Evolutionary conservation across 1,140 invertebrate genomes (phyloP), one percentile per base, ranked within the genome.

Genomic region (Pachyrhynchus sulphureomaculatus): DNA sequence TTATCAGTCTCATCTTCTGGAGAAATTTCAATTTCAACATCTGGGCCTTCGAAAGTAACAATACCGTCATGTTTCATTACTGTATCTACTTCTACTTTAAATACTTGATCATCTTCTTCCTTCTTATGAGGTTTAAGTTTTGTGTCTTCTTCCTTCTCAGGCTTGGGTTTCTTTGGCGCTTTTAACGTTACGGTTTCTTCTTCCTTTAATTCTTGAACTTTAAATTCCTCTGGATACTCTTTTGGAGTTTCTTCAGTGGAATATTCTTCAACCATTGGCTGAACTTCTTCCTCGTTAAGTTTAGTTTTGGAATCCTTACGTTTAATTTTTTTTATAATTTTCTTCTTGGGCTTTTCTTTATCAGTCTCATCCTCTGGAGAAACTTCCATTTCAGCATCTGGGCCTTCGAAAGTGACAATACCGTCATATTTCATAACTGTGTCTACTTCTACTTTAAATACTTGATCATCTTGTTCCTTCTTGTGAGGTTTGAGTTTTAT

Each of bases 171-270:
- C 49, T 76, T 68, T 32, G 83, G 83, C 61, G 80, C 83, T 68
- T 80, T 80, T 44, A 85, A 82, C 66, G 81, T 83, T 4, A 86
- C 69, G 47, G 83, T 77, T 1, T 77, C 76, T 65, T 82, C 75
- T 66, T 83, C 81, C 26, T 63, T 60, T n/a, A 55, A 61, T 41
- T 75, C 70, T 0, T 65, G 69, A 0, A 68, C 37, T 44, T 37
- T n/a, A 4, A 26, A 29, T 6, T 29, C 45, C 32, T 47, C 24
- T 34, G 48, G 33, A 20, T 51, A 49, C 20, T 65, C 47, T 44
- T 56, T 18, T 29, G 26, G 26, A 9, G 8, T 29, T 29, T 29
- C 26, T 29, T 29, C 5, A 6, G 5, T 2, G 15, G 32, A n/a
- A 9, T 29, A 1, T 3, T 29, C 5, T 6, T 29, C 26, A 29